Conservation (phyloP, 1,140 invertebrate genomes). For the Bursaphelenchus mucronatus region DNA sequence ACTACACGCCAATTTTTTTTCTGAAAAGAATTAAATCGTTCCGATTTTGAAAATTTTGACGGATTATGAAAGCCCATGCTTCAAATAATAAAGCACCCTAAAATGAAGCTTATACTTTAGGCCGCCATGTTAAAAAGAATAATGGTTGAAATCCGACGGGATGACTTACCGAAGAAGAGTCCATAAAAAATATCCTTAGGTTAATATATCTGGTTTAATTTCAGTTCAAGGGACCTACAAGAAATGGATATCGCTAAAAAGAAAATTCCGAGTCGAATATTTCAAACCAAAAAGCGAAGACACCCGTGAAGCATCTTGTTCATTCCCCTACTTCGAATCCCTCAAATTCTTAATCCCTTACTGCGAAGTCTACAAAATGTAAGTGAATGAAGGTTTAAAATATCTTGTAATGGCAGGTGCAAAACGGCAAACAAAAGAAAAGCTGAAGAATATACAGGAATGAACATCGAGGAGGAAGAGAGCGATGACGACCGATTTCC, state of each 20-base stretch:
- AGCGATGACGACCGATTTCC: conserved; percentile 33
- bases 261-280: conserved; percentile 40
- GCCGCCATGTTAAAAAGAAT: no score
- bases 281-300: conserved; percentile 37
- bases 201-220: no score
- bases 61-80: no score
- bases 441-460: conserved; percentile 28
- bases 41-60: no score
- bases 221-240: conserved; percentile 43
- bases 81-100: no score
- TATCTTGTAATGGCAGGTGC: conserved; percentile 24
- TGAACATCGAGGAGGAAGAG: conserved; percentile 38
- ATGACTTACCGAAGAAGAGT: no score
- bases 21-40: no score
- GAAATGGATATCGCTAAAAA: conserved; percentile 41
- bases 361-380: conserved; percentile 39
- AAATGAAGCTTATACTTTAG: no score
- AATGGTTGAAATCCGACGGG: no score
- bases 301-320: conserved; percentile 11
- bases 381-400: conserved; percentile 23
- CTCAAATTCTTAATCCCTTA: conserved; percentile 38
- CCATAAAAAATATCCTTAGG: no score
- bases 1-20: no score
- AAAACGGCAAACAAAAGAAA: conserved; percentile 34
- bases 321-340: conserved; percentile 34